Evolutionary conservation across 2,113 vertebrate genomes (phyloP).

Genomic region (Pongo pygmaeus): DNA sequence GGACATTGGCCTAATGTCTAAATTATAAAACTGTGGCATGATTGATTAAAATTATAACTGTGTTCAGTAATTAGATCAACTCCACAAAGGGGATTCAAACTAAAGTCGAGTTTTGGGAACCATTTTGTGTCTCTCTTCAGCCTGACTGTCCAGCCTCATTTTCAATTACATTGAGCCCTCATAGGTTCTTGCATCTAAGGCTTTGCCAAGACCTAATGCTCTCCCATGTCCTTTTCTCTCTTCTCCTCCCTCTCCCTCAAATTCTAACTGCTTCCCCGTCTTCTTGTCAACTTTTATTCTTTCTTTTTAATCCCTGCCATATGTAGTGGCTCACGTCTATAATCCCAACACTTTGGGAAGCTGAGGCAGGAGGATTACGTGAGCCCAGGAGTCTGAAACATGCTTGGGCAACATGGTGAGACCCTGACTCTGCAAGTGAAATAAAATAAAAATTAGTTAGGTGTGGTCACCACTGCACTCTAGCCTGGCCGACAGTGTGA

Average conservation of each 20-base stretch:
- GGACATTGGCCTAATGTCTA: neutral
- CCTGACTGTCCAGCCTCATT: neutral
- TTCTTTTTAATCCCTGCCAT: neutral
- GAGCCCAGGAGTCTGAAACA: too few species aligned
- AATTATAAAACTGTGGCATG: neutral
- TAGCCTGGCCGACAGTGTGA: too few species aligned
- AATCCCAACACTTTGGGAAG: too few species aligned
- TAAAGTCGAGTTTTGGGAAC: neutral
- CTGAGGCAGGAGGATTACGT: too few species aligned
- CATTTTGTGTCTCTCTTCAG: neutral
- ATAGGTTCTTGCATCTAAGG: neutral
- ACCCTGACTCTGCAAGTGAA: too few species aligned
- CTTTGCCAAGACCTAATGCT: neutral
- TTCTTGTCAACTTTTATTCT: neutral
- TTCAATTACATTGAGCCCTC: neutral
- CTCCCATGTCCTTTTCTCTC: neutral
- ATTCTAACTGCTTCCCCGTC: neutral
- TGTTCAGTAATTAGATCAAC: neutral
- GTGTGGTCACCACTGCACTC: too few species aligned
- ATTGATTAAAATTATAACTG: slow-evolving; percentile 14
- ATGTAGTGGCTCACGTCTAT: neutral
- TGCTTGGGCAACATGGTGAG: too few species aligned
- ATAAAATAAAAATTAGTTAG: too few species aligned
- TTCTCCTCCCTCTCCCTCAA: neutral
- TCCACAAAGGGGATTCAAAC: neutral